A percentile compares a stretch with the other conserved stretches of the same genome.
Conservation (phyloP, 2,888 invertebrate genomes). For the Drosophila greeni region DNA sequence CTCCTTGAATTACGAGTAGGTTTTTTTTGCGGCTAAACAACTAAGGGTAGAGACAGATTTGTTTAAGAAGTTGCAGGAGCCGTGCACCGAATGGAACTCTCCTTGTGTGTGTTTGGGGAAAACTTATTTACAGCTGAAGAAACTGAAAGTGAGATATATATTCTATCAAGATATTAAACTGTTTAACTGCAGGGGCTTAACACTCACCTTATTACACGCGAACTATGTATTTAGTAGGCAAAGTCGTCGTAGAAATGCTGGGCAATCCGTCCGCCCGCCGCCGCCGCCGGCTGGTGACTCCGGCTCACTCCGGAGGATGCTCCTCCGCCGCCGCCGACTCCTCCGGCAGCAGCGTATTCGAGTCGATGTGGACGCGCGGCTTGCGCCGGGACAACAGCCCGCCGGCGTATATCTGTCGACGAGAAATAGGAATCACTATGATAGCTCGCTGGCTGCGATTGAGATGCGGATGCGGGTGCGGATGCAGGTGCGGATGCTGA, state of each 20-base stretch:
- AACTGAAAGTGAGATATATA: conserved; percentile 45
- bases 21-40: conserved; percentile 49
- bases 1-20: conserved; percentile 49
- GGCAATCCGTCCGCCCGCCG: conserved; percentile 65
- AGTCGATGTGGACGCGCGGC: conserved; percentile 68
- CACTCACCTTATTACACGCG: conserved; percentile 36
- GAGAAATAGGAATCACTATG: conserved; percentile 78
- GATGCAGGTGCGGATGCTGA: conserved; percentile 50
- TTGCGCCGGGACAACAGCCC: conserved; percentile 73
- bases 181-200: background rate
- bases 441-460: conserved; percentile 66
- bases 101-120: conserved; percentile 31
- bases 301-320: conserved; percentile 33
- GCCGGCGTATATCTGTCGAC: conserved; percentile 78
- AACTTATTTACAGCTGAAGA: conserved; percentile 72
- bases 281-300: conserved; percentile 41
- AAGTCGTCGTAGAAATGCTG: conserved; percentile 77
- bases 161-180: too few species aligned
- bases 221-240: conserved; percentile 68
- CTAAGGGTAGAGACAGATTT: conserved; percentile 50
- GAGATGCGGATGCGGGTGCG: conserved; percentile 58
- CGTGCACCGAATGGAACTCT: conserved; percentile 43
- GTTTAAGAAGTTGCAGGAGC: conserved; percentile 42
- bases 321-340: conserved; percentile 38
- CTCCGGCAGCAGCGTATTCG: conserved; percentile 69